Base-by-base conservation (phyloP, 1,140 invertebrate species). In the Drosophila suzukii region DNA sequence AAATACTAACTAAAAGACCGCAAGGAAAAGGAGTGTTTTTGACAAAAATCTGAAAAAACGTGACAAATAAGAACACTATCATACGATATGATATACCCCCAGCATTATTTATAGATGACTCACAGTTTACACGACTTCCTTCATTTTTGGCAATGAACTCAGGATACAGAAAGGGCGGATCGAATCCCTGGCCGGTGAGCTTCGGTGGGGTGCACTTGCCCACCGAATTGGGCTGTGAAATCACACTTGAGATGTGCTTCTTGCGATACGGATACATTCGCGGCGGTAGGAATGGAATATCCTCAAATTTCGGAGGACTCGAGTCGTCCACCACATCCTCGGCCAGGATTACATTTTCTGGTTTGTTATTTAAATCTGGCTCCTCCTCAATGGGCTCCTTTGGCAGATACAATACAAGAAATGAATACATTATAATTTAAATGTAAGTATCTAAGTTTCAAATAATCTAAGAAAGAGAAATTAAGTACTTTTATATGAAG, bases 121-220 rank as follows among this genome's bases (percentile, higher is more conserved):
- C 30, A 84, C 81, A 79, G 8, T 49, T 32, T 0, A 63, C 54
- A 0, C 81, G 81, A 8, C 58, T 39, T 15, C 53, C 27, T 15
- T 46, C 41, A 7, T 41, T 39, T 15, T 62, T 47, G 15, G 63
- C 44, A 5, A 83, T 41, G 3, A 39, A 63, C 0, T 51, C 54
- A 10, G 81, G 81, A 13, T 83, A 83, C 0, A 59, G 54, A n/a
- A 83, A 83, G 36, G 75, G 71, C 17, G 17, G 2, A 46, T 83
- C 81, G 54, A 72, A 83, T 8, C 81, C 80, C 32, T 78, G 63
- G 0, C 75, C 80, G 1, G 0, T 38, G 12, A 46, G 13, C 34
- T 54, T 49, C 4, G 79, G 78, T 2, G 55, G 20, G 5, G 54
- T 73, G 38, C 67, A 81, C 11, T 62, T 50, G 27, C 47, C 66